Conservation (phyloP, 2,888 invertebrate genomes). For the Muscina levida region DNA sequence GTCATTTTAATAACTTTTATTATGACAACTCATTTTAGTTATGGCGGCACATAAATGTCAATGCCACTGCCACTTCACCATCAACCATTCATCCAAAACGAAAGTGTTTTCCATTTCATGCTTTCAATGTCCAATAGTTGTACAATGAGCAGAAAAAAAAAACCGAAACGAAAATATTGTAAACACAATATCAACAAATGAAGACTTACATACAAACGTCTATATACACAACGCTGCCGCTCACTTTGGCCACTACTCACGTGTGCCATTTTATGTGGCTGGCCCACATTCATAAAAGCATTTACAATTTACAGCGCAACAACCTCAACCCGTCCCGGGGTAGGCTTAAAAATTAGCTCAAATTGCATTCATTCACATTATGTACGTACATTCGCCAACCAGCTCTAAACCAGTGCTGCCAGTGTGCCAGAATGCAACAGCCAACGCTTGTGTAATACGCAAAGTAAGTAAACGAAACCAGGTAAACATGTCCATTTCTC, state of each 20-base stretch:
- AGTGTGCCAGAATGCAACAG: background rate
- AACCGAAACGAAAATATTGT: background rate
- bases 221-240: too few relatives aligned
- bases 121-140: conserved; percentile 11
- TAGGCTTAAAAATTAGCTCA: background rate
- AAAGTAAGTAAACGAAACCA: background rate
- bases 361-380: background rate
- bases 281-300: too few relatives aligned
- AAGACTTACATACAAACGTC: too few relatives aligned
- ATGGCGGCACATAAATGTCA: background rate
- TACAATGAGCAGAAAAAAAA: background rate
- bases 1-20: background rate
- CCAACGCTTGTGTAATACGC: conserved; percentile 15
- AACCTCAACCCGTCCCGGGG: background rate
- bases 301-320: too few relatives aligned
- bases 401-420: background rate
- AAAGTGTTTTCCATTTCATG: background rate
- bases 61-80: background rate
- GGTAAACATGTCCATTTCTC: background rate
- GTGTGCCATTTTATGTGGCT: too few relatives aligned
- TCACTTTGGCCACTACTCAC: background rate
- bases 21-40: background rate
- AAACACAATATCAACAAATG: background rate
- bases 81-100: conserved; percentile 12
- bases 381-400: background rate